Conservation (phyloP, 2,113 vertebrate genomes). For the Ceyx cyanopectus region DNA sequence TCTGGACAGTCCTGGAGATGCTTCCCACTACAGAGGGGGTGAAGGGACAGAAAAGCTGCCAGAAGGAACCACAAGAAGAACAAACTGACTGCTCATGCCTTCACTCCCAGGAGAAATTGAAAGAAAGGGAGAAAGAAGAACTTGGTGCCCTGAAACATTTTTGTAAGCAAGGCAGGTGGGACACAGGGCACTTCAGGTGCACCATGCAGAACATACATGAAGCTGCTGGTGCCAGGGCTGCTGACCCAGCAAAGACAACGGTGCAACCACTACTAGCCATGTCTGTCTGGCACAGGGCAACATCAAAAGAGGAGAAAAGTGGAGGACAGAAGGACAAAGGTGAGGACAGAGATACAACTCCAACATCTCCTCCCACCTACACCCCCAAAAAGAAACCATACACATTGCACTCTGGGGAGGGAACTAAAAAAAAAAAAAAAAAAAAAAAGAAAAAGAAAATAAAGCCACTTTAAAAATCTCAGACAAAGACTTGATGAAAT, state of each 20-base stretch:
- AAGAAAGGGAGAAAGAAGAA: not conserved
- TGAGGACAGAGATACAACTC: not conserved
- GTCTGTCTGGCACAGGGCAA: not conserved
- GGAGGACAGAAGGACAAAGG: not conserved
- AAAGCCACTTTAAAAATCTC: too few relatives aligned
- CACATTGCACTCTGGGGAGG: not conserved
- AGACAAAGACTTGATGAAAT: not conserved
- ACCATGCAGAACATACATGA: accelerated
- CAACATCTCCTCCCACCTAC: not conserved
- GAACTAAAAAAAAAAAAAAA: not conserved
- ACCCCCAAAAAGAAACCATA: not conserved
- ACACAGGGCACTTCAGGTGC: not conserved
- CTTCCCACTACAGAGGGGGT: not conserved
- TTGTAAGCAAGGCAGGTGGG: not conserved
- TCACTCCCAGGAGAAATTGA: not conserved
- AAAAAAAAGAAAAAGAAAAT: not conserved
- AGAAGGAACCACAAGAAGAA: not conserved
- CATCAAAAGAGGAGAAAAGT: not conserved
- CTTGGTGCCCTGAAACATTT: not conserved
- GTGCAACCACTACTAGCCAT: not conserved
- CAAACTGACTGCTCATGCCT: not conserved
- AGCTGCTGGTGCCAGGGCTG: not conserved
- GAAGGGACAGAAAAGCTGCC: not conserved
- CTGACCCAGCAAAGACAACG: not conserved
- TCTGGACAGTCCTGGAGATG: not conserved